Conservation (phyloP, 2,113 vertebrate species). For the Lontra canadensis region DNA sequence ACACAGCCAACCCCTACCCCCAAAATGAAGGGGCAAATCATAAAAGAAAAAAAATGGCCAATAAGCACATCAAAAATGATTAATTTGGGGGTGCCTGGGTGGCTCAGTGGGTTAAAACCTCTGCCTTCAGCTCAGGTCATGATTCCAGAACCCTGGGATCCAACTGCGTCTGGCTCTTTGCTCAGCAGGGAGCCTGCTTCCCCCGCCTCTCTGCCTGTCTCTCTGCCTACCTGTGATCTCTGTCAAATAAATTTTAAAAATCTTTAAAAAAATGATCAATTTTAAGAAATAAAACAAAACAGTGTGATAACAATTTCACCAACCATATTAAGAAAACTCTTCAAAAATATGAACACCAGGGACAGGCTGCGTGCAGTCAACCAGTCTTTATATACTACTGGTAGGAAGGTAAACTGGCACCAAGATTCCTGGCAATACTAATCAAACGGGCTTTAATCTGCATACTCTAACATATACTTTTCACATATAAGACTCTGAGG, state of each 20-base stretch:
- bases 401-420: neutral
- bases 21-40: neutral
- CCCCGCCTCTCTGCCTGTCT: too few species aligned
- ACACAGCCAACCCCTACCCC: neutral
- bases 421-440: neutral
- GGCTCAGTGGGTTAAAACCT: too few species aligned
- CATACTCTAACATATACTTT: neutral
- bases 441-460: neutral
- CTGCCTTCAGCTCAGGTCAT: too few species aligned
- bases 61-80: neutral
- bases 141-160: too few species aligned
- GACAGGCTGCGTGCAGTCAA: neutral
- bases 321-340: neutral
- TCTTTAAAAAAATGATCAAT: neutral
- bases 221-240: too few species aligned
- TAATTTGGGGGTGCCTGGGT: neutral
- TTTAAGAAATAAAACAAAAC: neutral
- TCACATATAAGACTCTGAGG: neutral
- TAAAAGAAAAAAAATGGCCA: constrained; percentile 22
- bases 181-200: too few species aligned
- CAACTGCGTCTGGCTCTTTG: too few species aligned
- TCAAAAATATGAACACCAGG: neutral
- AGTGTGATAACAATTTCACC: neutral
- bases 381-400: neutral
- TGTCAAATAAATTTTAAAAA: too few species aligned